Conservation (phyloP, 2,797 vertebrate genomes). For the Chloroceryle inda region DNA sequence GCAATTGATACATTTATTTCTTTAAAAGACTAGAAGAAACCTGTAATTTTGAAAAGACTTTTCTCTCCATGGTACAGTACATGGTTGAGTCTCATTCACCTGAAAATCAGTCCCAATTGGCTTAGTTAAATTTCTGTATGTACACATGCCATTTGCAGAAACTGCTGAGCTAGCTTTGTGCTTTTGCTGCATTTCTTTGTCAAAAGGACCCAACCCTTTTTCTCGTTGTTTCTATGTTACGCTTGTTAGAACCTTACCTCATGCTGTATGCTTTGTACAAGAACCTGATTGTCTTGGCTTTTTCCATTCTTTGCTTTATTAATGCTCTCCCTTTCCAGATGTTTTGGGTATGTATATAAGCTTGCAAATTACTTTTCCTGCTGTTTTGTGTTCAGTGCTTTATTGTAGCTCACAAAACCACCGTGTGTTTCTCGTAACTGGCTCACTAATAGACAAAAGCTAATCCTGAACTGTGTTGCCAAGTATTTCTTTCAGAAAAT, state of each 20-base stretch:
- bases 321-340: constrained; percentile 87
- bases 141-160: constrained; percentile 28
- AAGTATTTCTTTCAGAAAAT: background rate
- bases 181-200: constrained; percentile 59
- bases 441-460: constrained; percentile 41
- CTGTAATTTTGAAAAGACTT: background rate
- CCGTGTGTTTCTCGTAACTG: background rate
- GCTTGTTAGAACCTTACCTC: constrained; percentile 61
- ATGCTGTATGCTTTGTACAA: constrained; percentile 68
- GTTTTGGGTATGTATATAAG: constrained; percentile 89
- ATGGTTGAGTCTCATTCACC: background rate
- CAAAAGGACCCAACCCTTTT: constrained; percentile 33
- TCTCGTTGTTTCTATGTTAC: constrained; percentile 43
- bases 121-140: background rate
- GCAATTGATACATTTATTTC: background rate
- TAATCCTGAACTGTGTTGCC: background rate
- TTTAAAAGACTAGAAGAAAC: background rate
- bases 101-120: background rate
- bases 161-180: constrained; percentile 37
- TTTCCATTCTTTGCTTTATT: constrained; percentile 86
- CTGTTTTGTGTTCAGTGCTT: constrained; percentile 63
- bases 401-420: constrained; percentile 54
- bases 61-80: background rate
- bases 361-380: constrained; percentile 69
- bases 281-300: constrained; percentile 83